phyloP scores from a whole-genome alignment of 2,113 vertebrate species.

The Arothron firmamentum region DNA sequence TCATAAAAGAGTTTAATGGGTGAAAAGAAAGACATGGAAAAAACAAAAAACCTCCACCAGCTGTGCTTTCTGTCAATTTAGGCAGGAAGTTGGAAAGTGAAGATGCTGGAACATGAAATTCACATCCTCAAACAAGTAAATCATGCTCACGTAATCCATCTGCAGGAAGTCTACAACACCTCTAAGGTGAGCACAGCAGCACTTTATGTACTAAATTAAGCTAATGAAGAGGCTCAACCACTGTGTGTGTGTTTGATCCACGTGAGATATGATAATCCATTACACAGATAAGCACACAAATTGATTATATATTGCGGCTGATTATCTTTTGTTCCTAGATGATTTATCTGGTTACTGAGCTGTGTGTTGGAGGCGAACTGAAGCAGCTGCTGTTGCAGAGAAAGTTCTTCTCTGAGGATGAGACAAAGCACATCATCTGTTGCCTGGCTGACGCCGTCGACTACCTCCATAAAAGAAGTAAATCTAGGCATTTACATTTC shows the following conservation, averaged over 20 bases:
- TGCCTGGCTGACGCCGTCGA: constrained; percentile 77
- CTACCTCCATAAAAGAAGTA: constrained; percentile 82
- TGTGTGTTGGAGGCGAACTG: constrained; percentile 83
- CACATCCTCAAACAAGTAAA: constrained; percentile 81
- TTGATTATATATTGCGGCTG: constrained; percentile 20
- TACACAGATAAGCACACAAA: constrained; percentile 14
- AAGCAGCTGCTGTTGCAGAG: constrained; percentile 75
- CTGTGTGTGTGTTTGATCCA: constrained; percentile 13
- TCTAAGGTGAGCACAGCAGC: constrained; percentile 71
- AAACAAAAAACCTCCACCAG: not conserved
- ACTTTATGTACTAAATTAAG: not conserved
- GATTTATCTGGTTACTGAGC: constrained; percentile 83
- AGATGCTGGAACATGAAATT: constrained; percentile 81
- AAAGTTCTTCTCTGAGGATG: constrained; percentile 78
- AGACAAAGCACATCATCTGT: constrained; percentile 79
- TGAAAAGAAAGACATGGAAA: constrained; percentile 12
- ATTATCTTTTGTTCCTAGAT: constrained; percentile 65
- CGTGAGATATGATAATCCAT: constrained; percentile 14
- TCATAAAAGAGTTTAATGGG: constrained; percentile 15
- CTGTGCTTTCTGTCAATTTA: constrained; percentile 56
- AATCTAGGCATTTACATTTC: constrained; percentile 27
- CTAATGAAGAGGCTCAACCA: constrained; percentile 7
- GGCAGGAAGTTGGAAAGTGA: constrained; percentile 81
- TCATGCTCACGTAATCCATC: constrained; percentile 81
- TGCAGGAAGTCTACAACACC: constrained; percentile 81